Evolutionary conservation across 2,888 invertebrate species (phyloP).

Genomic region (Eupsilia transversa): DNA sequence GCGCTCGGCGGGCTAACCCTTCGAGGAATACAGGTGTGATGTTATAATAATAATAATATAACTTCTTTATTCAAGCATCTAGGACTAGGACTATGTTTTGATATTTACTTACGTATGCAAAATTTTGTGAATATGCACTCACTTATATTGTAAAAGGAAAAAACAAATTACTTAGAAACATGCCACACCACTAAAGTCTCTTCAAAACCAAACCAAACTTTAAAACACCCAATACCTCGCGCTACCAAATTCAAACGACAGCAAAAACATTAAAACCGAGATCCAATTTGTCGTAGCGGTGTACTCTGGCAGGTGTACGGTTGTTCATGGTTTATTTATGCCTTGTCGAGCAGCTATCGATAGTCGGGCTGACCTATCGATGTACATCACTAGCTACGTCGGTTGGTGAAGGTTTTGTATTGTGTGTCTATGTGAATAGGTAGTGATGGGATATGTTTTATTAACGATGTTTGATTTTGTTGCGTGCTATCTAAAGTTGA

Average conservation of each 20-base stretch:
- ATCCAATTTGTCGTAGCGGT: slow-evolving; percentile 59
- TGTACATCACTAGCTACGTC: slow-evolving; percentile 59
- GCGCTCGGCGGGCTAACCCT: too few relatives aligned
- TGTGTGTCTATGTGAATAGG: slow-evolving; percentile 35
- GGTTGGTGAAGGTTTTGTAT: slow-evolving; percentile 45
- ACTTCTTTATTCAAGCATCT: too few relatives aligned
- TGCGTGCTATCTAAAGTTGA: neutral
- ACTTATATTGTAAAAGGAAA: neutral
- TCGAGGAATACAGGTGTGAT: too few relatives aligned
- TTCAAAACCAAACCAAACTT: neutral
- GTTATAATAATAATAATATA: too few relatives aligned
- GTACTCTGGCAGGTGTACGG: slow-evolving; percentile 67
- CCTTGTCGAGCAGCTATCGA: slow-evolving; percentile 63
- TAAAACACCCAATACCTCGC: slow-evolving; percentile 10
- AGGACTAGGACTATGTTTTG: too few relatives aligned
- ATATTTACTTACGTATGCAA: neutral
- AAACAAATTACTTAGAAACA: neutral
- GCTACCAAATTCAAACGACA: slow-evolving; percentile 37
- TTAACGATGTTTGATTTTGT: slow-evolving; percentile 34
- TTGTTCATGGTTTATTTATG: slow-evolving; percentile 70
- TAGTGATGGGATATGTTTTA: slow-evolving; percentile 47
- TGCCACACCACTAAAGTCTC: neutral
- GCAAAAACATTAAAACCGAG: slow-evolving; percentile 23
- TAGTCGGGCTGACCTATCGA: slow-evolving; percentile 62
- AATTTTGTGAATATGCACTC: neutral